Base-by-base conservation (phyloP, 1,140 invertebrate species). In the Mylabris phalerata region DNA sequence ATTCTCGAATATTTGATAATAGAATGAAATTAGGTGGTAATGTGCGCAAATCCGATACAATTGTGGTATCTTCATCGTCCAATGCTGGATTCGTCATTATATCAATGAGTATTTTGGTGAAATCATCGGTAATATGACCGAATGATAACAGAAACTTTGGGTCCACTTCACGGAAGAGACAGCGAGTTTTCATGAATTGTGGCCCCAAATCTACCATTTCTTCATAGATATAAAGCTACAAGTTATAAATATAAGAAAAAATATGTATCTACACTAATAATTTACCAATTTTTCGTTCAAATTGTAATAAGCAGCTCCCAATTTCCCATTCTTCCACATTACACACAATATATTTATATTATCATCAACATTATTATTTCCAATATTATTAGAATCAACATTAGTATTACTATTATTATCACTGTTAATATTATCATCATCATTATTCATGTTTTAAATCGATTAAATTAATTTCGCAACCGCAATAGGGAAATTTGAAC, bases 301-400 rank as follows among this genome's bases (percentile, higher is more conserved):
- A 62, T 84, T 82, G 71, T 87, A 90, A 69, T 82, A 85, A 0
- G 86, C 84, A 9, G 84, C 82, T 39, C 85, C 86, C 13, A 89
- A 66, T 67, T 78, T 77, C 38, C 78, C 78, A 27, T 73, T 72
- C 59, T 75, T 71, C 67, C 76, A 77, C 56, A 75, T 71, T 3
- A 77, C 70, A 49, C 73, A 73, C 54, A 81, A 64, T 43, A 82
- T 69, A 26, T 60, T 61, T 9, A 39, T 48, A 19, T 59, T 27
- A 9, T 59, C 56, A 11, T 19, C 19, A 19, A 19, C 19, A 19
- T 19, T 19, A 19, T 54, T 41, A 38, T 32, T 32, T 32, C 7
- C 32, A 32, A 32, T 32, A 32, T 32, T 32, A 32, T 32, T 32
- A 7, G 4, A 32, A 32, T 32, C 32, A 4, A 7, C 4, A 32